These are phyloP conservation scores for Tipula helvola DNA, from an alignment of 2,888 invertebrate genomes.

Conservation along the genomic window DNA sequence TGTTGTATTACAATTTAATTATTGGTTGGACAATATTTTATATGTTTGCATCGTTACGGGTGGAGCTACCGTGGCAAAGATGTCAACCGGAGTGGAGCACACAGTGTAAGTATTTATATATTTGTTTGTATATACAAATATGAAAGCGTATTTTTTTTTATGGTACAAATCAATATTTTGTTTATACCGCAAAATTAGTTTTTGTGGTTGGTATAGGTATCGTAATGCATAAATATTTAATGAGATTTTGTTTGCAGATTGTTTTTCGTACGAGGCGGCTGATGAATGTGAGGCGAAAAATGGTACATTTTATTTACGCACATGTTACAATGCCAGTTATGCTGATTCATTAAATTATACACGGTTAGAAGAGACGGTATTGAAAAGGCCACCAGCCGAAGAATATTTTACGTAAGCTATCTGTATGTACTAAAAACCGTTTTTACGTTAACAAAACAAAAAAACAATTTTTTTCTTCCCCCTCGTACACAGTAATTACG, in stretches of 20 bases:
- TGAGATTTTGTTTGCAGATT: constrained; percentile 38
- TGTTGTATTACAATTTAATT: constrained; percentile 64
- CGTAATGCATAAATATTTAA: neutral
- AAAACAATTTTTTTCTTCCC: neutral
- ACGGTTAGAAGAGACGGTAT: constrained; percentile 41
- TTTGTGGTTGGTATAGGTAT: neutral
- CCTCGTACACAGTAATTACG: constrained; percentile 35
- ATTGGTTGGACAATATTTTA: constrained; percentile 70
- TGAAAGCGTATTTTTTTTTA: too few relatives aligned
- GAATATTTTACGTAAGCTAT: constrained; percentile 55
- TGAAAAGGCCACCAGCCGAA: constrained; percentile 54
- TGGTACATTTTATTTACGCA: constrained; percentile 50
- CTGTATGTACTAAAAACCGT: neutral
- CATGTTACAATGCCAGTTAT: constrained; percentile 47
- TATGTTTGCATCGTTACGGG: constrained; percentile 54
- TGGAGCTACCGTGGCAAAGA: constrained; percentile 57
- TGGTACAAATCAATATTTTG: too few relatives aligned
- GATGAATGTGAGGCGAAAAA: constrained; percentile 46
- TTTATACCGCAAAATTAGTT: too few relatives aligned
- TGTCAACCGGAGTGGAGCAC: constrained; percentile 62
- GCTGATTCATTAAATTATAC: constrained; percentile 42
- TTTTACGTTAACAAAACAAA: neutral
- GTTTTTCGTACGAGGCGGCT: constrained; percentile 54
- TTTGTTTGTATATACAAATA: too few relatives aligned
- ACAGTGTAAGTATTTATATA: constrained; percentile 36